Conservation (phyloP, 2,797 vertebrate species). For the Petrocephalus schoutedeni region DNA sequence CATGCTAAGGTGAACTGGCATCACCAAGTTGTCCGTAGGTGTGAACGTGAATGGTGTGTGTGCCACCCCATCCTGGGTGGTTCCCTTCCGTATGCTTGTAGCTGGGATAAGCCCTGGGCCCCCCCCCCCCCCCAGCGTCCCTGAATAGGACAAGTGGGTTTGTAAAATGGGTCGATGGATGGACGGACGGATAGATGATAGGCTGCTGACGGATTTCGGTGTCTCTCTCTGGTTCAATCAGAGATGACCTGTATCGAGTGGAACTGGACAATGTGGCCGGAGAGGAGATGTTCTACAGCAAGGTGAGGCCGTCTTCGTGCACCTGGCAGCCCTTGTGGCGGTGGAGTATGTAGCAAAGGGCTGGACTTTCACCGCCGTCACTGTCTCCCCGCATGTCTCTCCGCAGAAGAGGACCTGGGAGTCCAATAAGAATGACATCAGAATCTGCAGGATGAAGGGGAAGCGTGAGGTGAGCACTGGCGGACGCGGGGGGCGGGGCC, state of each 20-base stretch:
- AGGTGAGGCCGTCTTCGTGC: slow-evolving; percentile 60
- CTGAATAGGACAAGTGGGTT: neutral
- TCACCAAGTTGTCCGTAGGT: neutral
- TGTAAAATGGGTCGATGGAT: neutral
- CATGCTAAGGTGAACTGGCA: neutral
- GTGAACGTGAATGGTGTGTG: neutral
- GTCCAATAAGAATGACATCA: slow-evolving; percentile 88
- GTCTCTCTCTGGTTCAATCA: slow-evolving; percentile 40
- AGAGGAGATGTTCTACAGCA: slow-evolving; percentile 83
- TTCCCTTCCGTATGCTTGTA: neutral
- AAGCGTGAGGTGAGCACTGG: slow-evolving; percentile 76
- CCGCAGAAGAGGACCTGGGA: slow-evolving; percentile 85
- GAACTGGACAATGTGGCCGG: slow-evolving; percentile 78
- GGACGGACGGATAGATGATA: neutral
- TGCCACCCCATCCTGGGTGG: neutral
- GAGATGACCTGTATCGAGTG: slow-evolving; percentile 86
- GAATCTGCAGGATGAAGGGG: slow-evolving; percentile 92
- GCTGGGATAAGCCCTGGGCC: neutral
- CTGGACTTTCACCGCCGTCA: neutral
- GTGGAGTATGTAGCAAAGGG: neutral
- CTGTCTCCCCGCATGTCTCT: neutral
- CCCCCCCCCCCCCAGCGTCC: neutral
- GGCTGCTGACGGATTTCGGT: neutral
- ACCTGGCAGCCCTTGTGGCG: neutral
- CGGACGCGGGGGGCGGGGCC: neutral